These are phyloP conservation scores for Nettapus auritus DNA, from an alignment of 2,113 vertebrate species.

Conservation along the genomic window DNA sequence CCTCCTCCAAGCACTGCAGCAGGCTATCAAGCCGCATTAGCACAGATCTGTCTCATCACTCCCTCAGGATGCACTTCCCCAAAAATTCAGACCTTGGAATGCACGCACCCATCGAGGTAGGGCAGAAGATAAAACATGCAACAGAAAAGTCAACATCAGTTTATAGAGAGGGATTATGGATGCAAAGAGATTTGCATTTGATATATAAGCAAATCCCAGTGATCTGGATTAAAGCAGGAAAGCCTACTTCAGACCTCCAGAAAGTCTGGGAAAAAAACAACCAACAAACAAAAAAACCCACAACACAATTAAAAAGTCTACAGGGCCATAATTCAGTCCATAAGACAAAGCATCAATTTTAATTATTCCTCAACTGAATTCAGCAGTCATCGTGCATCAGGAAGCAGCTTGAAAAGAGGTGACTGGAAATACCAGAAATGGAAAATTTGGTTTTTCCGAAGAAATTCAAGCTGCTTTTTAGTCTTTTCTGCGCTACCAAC, in stretches of 20 bases:
- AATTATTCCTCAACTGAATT: neutral
- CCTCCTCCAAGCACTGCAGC: neutral
- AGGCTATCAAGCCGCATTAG: neutral
- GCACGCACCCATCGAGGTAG: neutral
- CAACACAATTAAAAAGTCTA: neutral
- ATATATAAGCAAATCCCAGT: constrained; percentile 56
- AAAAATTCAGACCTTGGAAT: neutral
- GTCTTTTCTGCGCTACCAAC: neutral
- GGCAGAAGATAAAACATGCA: neutral
- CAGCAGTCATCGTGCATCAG: neutral
- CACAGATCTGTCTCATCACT: neutral
- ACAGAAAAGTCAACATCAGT: constrained; percentile 23
- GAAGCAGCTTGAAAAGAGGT: neutral
- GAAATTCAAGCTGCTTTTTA: neutral
- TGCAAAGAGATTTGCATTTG: constrained; percentile 47
- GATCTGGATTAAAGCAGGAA: constrained; percentile 59
- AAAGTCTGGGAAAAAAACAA: neutral
- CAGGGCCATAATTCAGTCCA: neutral
- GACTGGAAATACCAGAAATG: neutral
- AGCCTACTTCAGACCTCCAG: constrained; percentile 28
- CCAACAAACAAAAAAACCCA: no score
- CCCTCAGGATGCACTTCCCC: neutral
- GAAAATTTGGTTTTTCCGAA: neutral
- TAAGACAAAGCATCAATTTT: neutral
- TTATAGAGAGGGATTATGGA: constrained; percentile 53